Percentiles rank a stretch among this genome's conserved stretches.
Conservation (phyloP, 2,888 invertebrate genomes). For the Strigamia crassipes region DNA sequence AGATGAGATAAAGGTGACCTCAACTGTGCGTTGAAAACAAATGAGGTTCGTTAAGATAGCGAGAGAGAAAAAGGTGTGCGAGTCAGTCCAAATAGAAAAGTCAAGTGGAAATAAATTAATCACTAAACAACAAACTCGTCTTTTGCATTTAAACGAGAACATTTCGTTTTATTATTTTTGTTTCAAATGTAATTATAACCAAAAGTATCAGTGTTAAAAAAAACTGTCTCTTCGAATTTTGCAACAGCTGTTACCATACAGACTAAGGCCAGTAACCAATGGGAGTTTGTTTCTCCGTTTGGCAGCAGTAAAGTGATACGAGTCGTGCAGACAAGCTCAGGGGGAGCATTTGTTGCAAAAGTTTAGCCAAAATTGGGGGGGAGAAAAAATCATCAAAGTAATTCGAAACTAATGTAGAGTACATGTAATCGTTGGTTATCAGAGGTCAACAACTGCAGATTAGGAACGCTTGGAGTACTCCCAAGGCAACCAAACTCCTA, state of each 20-base stretch:
- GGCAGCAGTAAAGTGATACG: too few species aligned
- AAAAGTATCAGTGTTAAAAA: too few species aligned
- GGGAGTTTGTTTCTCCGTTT: too few species aligned
- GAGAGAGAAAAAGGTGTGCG: constrained; percentile 7
- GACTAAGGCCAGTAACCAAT: too few species aligned
- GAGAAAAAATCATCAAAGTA: background rate
- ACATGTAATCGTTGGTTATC: background rate
- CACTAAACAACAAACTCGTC: too few species aligned
- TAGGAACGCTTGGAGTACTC: background rate
- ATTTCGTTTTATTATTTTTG: too few species aligned
- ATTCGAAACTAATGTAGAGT: background rate
- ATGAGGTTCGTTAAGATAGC: constrained; percentile 20
- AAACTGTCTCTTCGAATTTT: too few species aligned
- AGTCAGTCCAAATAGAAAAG: constrained; percentile 12
- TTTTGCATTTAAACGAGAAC: too few species aligned
- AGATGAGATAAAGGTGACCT: constrained; percentile 31
- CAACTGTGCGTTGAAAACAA: constrained; percentile 28
- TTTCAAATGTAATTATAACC: too few species aligned
- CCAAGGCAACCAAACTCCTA: background rate
- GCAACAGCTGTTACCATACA: too few species aligned
- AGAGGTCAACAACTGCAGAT: constrained; percentile 23
- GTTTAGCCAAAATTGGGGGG: background rate
- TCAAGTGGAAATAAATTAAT: background rate
- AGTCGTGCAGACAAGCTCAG: too few species aligned
- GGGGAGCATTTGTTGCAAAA: too few species aligned